phyloP scores from a whole-genome alignment of 2,888 invertebrate genomes.

The Apamea anceps region DNA sequence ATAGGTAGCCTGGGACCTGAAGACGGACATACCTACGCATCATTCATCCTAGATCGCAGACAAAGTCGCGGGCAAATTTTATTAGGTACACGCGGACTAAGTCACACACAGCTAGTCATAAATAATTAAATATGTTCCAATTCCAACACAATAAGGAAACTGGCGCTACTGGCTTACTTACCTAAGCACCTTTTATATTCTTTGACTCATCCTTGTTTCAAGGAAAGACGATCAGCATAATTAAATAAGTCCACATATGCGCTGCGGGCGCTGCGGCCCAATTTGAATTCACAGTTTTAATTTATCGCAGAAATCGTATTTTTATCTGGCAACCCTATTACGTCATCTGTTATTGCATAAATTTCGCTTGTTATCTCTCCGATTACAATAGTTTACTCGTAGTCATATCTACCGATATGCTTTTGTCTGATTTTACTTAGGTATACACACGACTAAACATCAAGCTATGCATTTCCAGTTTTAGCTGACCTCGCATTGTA shows the following conservation, averaged over 20 bases:
- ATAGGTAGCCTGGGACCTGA: no score
- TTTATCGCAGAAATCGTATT: conserved; percentile 18
- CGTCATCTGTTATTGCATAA: conserved; percentile 64
- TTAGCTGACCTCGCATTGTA: not conserved
- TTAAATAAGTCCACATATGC: not conserved
- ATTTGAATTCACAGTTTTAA: conserved; percentile 5
- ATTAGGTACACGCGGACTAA: not conserved
- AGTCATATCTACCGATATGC: conserved; percentile 25
- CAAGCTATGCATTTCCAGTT: not conserved
- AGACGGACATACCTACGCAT: no score
- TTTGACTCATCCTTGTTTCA: conserved; percentile 36
- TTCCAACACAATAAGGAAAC: conserved; percentile 2
- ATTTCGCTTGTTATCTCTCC: conserved; percentile 41
- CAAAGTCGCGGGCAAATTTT: no score
- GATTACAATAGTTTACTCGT: conserved; percentile 31
- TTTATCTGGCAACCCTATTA: conserved; percentile 42
- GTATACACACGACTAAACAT: not conserved
- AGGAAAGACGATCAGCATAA: conserved; percentile 11
- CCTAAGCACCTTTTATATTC: not conserved
- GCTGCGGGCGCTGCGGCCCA: not conserved
- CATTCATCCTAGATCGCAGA: no score
- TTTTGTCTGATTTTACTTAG: conserved; percentile 27
- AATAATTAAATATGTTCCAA: not conserved
- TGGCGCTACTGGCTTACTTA: not conserved
- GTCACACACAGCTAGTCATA: not conserved